Evolutionary conservation across 2,113 vertebrate genomes (phyloP), one percentile per base, ranked within the genome.

Genomic region (Macquaria australasica): DNA sequence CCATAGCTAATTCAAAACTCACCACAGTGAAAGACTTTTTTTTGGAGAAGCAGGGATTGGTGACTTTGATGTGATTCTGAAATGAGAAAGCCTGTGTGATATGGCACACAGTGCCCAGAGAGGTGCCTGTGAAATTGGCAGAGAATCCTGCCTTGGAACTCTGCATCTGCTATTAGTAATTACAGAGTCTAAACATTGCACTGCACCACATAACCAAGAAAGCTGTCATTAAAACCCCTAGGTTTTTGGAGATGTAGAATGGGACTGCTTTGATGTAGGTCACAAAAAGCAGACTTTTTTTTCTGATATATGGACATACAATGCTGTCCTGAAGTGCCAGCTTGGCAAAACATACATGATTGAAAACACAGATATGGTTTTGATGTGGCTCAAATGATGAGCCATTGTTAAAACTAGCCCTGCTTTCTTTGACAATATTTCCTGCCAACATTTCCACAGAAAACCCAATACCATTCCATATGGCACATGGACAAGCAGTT

Each of bases 51-150:
- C 53, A 66, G 63, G 60, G 79, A 82, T 71, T 28, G 56, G 43
- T 74, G 68, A 77, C 90, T 93, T 90, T 91, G 88, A 92, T 90
- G 83, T 90, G 82, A 87, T 82, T 92, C 73, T 88, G 78, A 89
- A 88, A 91, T 64, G 71, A 83, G 84, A 74, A 31, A 84, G 56
- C 41, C 75, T 82, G 80, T 84, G 82, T 87, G 90, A 89, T 82
- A 85, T 12, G 43, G 72, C 34, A 5, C 45, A 66, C 69, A 11
- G 71, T 72, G 89, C 82, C 86, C 85, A 84, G 86, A 90, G 86
- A 89, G 90, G 83, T 83, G 87, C 70, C 92, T 78, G 58, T 51
- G 31, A 80, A 83, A 83, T 59, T 89, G 90, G 87, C 90, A 82
- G 50, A 86, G 34, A 77, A 75, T 50, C 63, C 2, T 79, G 77